Evolutionary conservation across 2,888 invertebrate species (phyloP), one percentile per base, ranked within the genome.

Genomic region (Meganola albula): DNA sequence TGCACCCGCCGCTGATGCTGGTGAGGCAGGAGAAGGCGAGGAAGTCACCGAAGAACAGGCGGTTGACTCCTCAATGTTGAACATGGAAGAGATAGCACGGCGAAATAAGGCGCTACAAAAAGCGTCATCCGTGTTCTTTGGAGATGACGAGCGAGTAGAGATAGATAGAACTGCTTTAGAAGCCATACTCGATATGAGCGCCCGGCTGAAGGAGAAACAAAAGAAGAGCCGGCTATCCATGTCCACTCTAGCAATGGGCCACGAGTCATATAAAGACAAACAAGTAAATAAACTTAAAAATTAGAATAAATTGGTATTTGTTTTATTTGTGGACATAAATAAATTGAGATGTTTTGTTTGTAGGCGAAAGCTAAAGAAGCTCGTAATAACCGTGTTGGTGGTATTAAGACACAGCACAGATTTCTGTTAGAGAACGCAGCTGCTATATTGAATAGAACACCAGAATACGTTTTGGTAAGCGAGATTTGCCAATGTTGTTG

Each of bases 341-440:
- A 34, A 28, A 23, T 27, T 35, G 32, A 35, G 18, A 29, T 16
- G 43, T 44, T 52, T 40, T 44, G 32, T 61, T 77, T 74, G 34
- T 71, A 91, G 91, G 77, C 77, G 11, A 89, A 86, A 71, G 90
- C 88, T 28, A 91, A 89, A 71, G 91, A 91, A 55, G 75, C 76
- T 20, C 85, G 93, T 31, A 78, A 46, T 58, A 74, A 51, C 51
- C 90, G 59, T 73, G 76, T 63, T 58, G 88, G 59, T 61, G 76
- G 30, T 24, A 38, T 85, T 41, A 82, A 75, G 60, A 70, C 73
- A 13, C 78, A 78, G 42, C 91, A 93, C 59, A 87, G 90, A 40
- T 91, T 90, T 65, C 72, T 94, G 1, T 71, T 94, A 40, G 92
- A 92, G 52, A 88, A 90, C 61, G 89, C 90, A 14, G 90, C 91